Evolutionary conservation across 2,113 vertebrate species (phyloP).

Genomic region (Pomatostomus ruficeps): DNA sequence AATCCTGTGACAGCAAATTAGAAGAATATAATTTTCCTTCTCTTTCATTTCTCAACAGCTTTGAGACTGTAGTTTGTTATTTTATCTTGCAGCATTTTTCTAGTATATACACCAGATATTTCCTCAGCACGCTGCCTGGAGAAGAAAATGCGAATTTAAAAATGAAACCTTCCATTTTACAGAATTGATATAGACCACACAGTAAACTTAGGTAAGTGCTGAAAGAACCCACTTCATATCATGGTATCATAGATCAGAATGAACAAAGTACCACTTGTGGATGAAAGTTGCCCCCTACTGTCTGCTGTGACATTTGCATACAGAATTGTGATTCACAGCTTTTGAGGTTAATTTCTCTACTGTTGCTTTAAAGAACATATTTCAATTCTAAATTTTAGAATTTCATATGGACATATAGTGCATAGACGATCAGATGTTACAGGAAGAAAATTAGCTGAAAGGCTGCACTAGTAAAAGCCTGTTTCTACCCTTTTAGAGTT

Average conservation of each 20-base stretch:
- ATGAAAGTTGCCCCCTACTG: slow-evolving; percentile 63
- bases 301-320: not conserved
- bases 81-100: not conserved
- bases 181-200: not conserved
- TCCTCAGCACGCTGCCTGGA: not conserved
- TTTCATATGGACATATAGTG: not conserved
- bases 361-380: not conserved
- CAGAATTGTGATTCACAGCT: not conserved
- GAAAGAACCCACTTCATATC: not conserved
- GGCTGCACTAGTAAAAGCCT: not conserved
- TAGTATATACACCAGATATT: not conserved
- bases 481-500: not conserved
- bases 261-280: not conserved
- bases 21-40: not conserved
- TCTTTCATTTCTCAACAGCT: not conserved
- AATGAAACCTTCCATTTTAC: not conserved
- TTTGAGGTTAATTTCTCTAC: not conserved
- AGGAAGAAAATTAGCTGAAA: not conserved
- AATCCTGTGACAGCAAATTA: not conserved
- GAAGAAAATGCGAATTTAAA: not conserved
- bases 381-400: not conserved
- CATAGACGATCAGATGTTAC: not conserved
- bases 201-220: not conserved
- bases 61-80: not conserved
- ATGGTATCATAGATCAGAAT: not conserved